Base-by-base conservation (phyloP, 1,140 invertebrate species). In the Archegozetes longisetosus region DNA sequence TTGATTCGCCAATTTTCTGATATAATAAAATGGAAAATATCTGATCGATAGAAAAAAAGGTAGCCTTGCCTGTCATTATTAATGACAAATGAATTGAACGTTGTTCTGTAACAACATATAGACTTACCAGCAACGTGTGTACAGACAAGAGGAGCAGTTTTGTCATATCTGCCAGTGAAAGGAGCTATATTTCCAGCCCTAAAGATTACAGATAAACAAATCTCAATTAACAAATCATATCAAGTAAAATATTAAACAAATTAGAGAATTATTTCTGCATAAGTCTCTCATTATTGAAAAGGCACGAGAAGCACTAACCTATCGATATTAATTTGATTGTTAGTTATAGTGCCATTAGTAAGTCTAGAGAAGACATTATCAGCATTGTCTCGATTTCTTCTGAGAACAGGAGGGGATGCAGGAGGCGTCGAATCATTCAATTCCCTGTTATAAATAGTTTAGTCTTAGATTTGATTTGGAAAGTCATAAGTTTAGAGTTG, bases 321-420 rank as follows among this genome's bases (percentile, higher is more conserved):
- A 59, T 69, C 68, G 56, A 68, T 68, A 49, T 70, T 66, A 53
- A 66, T 58, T 25, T 49, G 24, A 59, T 61, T 63, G 26, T 64
- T 63, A 28, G 65, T 66, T 63, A 77, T 78, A 66, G 73, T 79
- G 40, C 79, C 78, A 25, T 83, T 82, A 13, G 82, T 84, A 1
- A 91, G 76, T 48, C 87, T 75, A 53, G 83, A 82, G 73, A 91
- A 91, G 26, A 89, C 86, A 70, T 78, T 77, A 64, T 86, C 84
- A 64, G 17, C 17, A 17, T 6, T 17, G 32, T 87, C 84, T 3
- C 82, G 73, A 53, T 76, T 76, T 82, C 82, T 3, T 22, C 70
- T 59, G 24, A 25, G 64, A 6, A 62, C 47, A 26, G 66, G 64
- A 2, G 70, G 70, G 26, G 70, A 72, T 27, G 62, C 62, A 2